These are phyloP conservation scores for Erebia palarica DNA, from an alignment of 2,888 invertebrate species.

Conservation along the genomic window DNA sequence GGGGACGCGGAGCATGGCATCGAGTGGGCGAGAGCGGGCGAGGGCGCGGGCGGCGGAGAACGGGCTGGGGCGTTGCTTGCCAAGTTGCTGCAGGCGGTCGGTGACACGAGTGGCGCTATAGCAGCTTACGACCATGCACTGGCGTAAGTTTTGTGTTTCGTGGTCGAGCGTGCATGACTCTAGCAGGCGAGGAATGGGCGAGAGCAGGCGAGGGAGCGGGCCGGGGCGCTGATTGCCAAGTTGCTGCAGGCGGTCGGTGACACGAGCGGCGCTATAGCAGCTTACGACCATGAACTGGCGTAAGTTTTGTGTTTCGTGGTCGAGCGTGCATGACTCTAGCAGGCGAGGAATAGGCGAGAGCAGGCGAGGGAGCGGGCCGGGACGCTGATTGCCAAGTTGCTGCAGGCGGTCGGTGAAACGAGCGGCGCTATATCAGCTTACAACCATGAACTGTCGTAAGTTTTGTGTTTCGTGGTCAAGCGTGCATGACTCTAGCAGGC, in stretches of 20 bases:
- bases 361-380: constrained; percentile 90
- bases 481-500: neutral
- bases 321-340: neutral
- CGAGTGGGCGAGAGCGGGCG: constrained; percentile 87
- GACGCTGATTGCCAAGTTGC: constrained; percentile 86
- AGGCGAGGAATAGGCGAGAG: constrained; percentile 75
- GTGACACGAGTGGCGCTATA: constrained; percentile 86
- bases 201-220: constrained; percentile 84
- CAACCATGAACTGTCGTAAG: constrained; percentile 87
- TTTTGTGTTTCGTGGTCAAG: constrained; percentile 34
- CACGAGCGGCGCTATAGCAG: constrained; percentile 85
- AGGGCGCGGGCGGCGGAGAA: constrained; percentile 90
- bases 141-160: constrained; percentile 79
- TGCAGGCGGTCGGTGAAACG: constrained; percentile 84
- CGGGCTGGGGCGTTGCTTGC: constrained; percentile 88
- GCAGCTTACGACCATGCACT: constrained; percentile 87
- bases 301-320: constrained; percentile 64
- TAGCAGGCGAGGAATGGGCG: neutral
- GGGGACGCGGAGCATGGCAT: constrained; percentile 87
- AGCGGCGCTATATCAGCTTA: constrained; percentile 88
- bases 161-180: neutral
- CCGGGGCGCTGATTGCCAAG: constrained; percentile 87
- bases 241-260: constrained; percentile 86
- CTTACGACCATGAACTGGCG: constrained; percentile 88
- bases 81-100: constrained; percentile 84